phyloP scores from a whole-genome alignment of 2,888 invertebrate species.

The Hyles lineata region DNA sequence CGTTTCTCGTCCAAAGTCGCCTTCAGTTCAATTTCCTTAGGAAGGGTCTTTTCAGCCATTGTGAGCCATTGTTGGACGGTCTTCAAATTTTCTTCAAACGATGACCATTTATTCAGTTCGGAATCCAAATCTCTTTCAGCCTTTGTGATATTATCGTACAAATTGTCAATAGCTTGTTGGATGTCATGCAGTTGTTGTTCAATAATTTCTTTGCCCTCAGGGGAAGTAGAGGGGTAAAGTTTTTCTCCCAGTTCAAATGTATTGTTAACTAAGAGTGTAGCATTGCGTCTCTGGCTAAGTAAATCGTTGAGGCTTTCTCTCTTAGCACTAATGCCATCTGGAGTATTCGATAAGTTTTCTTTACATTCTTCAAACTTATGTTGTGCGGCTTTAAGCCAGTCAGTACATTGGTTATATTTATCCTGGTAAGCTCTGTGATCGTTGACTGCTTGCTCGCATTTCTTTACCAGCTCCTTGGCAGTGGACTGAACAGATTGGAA shows the following conservation, averaged over 20 bases:
- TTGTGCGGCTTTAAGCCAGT: conserved; percentile 92
- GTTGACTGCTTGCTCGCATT: conserved; percentile 94
- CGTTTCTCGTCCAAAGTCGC: conserved; percentile 96
- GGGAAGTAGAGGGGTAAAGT: conserved; percentile 92
- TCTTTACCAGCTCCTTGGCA: conserved; percentile 95
- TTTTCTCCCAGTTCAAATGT: conserved; percentile 95
- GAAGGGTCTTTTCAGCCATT: conserved; percentile 89
- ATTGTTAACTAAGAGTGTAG: conserved; percentile 90
- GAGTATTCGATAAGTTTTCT: conserved; percentile 86
- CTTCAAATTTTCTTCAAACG: conserved; percentile 94
- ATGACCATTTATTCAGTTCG: conserved; percentile 94
- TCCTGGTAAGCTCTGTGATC: conserved; percentile 92
- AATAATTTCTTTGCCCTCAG: conserved; percentile 94
- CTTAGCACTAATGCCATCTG: conserved; percentile 89
- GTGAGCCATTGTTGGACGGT: conserved; percentile 92
- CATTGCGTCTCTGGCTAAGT: conserved; percentile 89
- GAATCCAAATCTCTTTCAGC: conserved; percentile 92
- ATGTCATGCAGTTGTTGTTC: conserved; percentile 93
- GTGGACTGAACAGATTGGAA: conserved; percentile 96
- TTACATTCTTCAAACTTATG: conserved; percentile 88
- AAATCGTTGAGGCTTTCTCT: conserved; percentile 89
- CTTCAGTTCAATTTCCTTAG: conserved; percentile 91
- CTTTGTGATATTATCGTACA: conserved; percentile 92
- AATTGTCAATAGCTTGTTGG: conserved; percentile 91
- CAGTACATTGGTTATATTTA: conserved; percentile 92